A percentile compares a stretch with the other conserved stretches of the same genome.
Evolutionary conservation across 2,797 vertebrate genomes (phyloP).

Genomic region (Anas bernieri): DNA sequence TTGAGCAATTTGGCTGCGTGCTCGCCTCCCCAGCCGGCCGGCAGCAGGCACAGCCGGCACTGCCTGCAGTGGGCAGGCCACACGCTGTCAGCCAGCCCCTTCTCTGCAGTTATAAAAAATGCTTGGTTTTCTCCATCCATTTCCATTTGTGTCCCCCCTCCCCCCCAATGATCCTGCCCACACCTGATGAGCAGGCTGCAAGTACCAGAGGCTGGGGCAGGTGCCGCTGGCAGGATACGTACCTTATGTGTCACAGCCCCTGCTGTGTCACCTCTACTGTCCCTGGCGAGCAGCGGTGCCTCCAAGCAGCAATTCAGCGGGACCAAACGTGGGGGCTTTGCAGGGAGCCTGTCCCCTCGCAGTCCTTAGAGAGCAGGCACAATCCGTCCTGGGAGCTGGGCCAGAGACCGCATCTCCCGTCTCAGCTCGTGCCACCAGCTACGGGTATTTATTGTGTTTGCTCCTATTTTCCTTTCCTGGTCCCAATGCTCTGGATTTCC

Average conservation of each 20-base stretch:
- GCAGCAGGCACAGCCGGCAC: neutral
- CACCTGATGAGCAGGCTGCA: neutral
- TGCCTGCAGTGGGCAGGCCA: neutral
- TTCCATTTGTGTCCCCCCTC: neutral
- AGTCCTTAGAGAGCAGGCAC: neutral
- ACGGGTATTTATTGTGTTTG: neutral
- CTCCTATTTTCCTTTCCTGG: conserved; percentile 53
- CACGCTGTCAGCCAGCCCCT: neutral
- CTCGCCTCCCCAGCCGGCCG: neutral
- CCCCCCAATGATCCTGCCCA: neutral
- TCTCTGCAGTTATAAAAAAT: neutral
- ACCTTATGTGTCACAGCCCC: neutral
- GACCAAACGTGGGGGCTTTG: neutral
- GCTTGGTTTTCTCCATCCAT: neutral
- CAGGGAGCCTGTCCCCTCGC: neutral
- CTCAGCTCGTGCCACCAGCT: neutral
- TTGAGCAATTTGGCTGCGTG: rapidly evolving
- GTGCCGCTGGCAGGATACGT: neutral
- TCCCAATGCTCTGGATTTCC: conserved; percentile 65
- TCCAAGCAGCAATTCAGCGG: neutral
- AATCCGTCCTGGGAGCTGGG: neutral
- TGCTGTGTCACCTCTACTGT: neutral
- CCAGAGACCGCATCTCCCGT: neutral
- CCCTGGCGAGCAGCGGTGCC: neutral
- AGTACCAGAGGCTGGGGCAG: neutral